phyloP scores from a whole-genome alignment of 1,140 invertebrate genomes.

The Choristoneura fumiferana region DNA sequence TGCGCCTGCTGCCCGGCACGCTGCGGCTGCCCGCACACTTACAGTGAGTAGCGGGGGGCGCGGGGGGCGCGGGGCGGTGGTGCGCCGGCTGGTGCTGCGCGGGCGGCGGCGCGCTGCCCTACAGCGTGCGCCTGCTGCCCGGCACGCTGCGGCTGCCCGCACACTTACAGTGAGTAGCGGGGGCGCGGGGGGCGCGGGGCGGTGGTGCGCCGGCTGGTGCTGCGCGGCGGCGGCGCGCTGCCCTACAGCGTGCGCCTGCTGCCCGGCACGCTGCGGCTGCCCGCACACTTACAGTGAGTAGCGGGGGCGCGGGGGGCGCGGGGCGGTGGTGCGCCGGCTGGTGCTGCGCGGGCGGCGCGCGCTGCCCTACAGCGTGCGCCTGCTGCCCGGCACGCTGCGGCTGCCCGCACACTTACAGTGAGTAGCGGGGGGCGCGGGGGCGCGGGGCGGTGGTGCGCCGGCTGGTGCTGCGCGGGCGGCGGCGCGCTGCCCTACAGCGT shows the following conservation, averaged over 20 bases:
- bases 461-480: conserved; percentile 47
- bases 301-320: no score
- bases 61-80: conserved; percentile 41
- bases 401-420: no score
- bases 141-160: conserved; percentile 44
- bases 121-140: conserved; percentile 51
- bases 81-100: conserved; percentile 49
- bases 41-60: no score
- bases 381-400: no score
- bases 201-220: conserved; percentile 50
- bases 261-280: conserved; percentile 47
- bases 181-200: no score
- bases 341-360: no score
- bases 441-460: conserved; percentile 45
- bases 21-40: no score
- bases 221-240: conserved; percentile 40
- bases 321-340: no score
- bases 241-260: conserved; percentile 54
- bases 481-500: conserved; percentile 49
- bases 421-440: no score
- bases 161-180: conserved; percentile 39
- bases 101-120: conserved; percentile 47
- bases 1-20: no score
- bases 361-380: no score
- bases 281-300: conserved; percentile 41